phyloP scores from a whole-genome alignment of 2,888 invertebrate species.

The Venusia cambrica region DNA sequence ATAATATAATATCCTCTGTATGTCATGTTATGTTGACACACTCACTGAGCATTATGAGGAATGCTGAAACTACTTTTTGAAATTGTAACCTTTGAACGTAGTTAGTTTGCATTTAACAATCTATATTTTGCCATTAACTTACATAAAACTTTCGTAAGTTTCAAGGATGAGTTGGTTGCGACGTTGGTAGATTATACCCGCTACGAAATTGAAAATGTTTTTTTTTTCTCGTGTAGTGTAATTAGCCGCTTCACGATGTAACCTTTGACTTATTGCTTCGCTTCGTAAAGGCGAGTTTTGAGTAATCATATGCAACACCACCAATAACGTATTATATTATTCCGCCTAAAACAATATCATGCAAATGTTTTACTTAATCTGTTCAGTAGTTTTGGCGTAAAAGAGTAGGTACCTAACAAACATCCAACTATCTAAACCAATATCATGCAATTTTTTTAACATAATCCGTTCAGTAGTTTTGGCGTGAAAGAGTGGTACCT shows the following conservation, averaged over 20 bases:
- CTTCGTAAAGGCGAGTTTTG: constrained; percentile 33
- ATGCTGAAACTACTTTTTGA: constrained; percentile 11
- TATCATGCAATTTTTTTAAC: too few relatives aligned
- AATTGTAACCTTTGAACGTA: constrained; percentile 2
- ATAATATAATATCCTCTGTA: constrained; percentile 3
- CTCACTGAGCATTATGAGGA: constrained; percentile 5
- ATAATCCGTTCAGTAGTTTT: too few relatives aligned
- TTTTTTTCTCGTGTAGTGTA: constrained; percentile 37
- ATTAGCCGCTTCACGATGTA: constrained; percentile 54
- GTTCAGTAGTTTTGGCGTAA: too few relatives aligned
- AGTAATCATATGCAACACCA: constrained; percentile 36
- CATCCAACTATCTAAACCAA: too few relatives aligned
- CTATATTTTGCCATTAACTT: constrained; percentile 9
- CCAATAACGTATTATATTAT: constrained; percentile 14
- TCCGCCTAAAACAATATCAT: too few relatives aligned
- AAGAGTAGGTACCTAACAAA: too few relatives aligned
- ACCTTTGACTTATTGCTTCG: constrained; percentile 50
- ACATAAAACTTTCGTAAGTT: constrained; percentile 38
- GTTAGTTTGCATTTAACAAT: constrained; percentile 7
- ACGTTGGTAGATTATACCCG: constrained; percentile 7
- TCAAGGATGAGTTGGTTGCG: constrained; percentile 40
- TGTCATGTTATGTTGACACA: constrained; percentile 1
- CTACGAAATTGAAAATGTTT: constrained; percentile 16
- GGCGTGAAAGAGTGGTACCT: too few relatives aligned
- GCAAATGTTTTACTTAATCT: too few relatives aligned